Evolutionary conservation across 2,113 vertebrate species (phyloP), one percentile per base, ranked within the genome.

Genomic region (Cichladusa arquata): DNA sequence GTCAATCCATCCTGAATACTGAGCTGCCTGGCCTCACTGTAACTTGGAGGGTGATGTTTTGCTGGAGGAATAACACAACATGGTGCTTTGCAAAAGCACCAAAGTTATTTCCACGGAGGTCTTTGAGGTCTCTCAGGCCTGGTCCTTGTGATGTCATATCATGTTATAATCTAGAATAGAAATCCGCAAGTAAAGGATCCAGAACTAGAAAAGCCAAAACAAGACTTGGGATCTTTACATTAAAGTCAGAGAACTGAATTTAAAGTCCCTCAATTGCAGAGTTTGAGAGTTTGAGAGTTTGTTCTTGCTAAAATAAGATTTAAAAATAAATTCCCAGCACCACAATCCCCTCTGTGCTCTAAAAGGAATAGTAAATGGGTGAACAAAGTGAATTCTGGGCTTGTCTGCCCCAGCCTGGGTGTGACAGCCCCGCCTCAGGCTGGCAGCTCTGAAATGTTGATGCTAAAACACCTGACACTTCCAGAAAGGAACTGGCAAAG

Each of bases 31-130:
- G 8, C 7, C 0, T 19, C 23, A 6, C 65, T 60, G 19, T 1
- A 19, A 10, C 31, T 51, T 6, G 2, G 7, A 9, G 28, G 6
- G 12, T 29, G 70, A 54, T 33, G 15, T 25, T 70, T 62, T 60
- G 50, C 73, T 81, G 18, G 42, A 36, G 65, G 44, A 62, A 24
- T 44, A 44, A 53, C 16, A 36, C 19, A 36, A 19, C 36, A 2
- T 0, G 0, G 25, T 26, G 42, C 50, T 84, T 44, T 54, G 64
- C 58, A 50, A 79, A 74, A 73, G n/a, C 60, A 47, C 1, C 0
- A 1, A 19, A 33, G 40, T 40, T 69, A n/a, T 57, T 85, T 67
- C 28, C 38, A 19, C 34, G 23, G 51, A 36, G 45, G 42, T 48
- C 57, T 85, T 20, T 1, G 42, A 28, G 33, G 40, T 40, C 5